Evolutionary conservation across 30 jellyfish, hydroid and myxozoan genomes (phyloP).

Genomic region (Hydra vulgaris): DNA sequence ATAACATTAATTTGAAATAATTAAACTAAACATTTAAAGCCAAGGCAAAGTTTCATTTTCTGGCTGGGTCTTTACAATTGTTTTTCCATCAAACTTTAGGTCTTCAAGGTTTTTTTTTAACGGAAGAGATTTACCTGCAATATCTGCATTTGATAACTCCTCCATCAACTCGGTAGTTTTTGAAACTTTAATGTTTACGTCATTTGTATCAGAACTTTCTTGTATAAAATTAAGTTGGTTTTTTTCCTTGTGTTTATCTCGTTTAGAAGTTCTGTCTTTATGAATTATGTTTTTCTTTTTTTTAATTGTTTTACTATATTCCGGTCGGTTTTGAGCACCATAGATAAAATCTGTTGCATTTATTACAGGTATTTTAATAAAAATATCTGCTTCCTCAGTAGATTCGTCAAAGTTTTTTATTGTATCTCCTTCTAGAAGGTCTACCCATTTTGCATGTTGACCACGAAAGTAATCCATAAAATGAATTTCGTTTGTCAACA

Average conservation of each 20-base stretch:
- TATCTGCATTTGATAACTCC: neutral
- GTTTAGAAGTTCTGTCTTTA: neutral
- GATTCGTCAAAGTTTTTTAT: conserved; percentile 63
- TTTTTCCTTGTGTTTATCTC: neutral
- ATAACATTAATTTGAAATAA: too few species aligned
- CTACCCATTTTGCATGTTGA: conserved; percentile 21
- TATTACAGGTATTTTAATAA: conserved; percentile 26
- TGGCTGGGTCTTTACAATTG: neutral
- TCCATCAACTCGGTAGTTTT: neutral
- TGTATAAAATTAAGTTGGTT: neutral
- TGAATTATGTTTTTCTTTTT: neutral
- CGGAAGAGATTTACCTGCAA: neutral
- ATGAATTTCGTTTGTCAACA: conserved; percentile 68
- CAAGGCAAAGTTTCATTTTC: neutral
- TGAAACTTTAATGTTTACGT: neutral
- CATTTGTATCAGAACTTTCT: neutral
- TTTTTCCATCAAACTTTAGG: neutral
- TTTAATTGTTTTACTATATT: too few species aligned
- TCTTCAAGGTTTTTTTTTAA: neutral
- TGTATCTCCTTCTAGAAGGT: conserved; percentile 52
- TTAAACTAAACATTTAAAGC: neutral
- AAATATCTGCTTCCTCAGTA: conserved; percentile 53
- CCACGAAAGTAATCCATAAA: conserved; percentile 56
- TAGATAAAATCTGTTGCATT: neutral
- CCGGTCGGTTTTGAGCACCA: conserved; percentile 4